Base-by-base conservation (phyloP, 1,140 invertebrate species). In the Drosophila athabasca region DNA sequence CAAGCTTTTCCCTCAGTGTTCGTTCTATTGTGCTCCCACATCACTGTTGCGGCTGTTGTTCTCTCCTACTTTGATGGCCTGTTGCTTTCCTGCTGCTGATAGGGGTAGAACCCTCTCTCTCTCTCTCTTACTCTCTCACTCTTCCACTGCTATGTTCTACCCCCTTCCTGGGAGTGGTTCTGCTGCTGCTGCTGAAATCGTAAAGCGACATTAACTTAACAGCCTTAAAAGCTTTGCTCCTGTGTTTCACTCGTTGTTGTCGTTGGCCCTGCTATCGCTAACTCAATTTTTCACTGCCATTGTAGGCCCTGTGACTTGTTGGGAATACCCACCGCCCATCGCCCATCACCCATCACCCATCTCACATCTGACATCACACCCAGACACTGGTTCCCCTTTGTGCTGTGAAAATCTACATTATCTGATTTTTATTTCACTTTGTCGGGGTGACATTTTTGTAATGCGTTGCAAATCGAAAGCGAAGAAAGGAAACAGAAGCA, bases 381-480 rank as follows among this genome's bases (percentile, higher is more conserved):
- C 35, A 8, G 11, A n/a, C 7, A 9, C 13, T 11, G 6, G 0
- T 6, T n/a, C 1, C 61, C 49, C 62, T 55, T 68, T 44, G 61
- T 45, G 54, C 51, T 68, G 66, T 67, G 72, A 68, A 76, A 85
- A 76, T 73, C 68, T 46, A 81, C 64, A 87, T 84, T 84, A 81
- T 77, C 78, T 77, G 82, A 74, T 69, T 76, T 74, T 66, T 67
- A 70, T 73, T 76, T 84, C 72, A 60, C 76, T 84, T 85, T 83
- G 62, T 76, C 66, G 62, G 54, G 46, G 31, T 52, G 71, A 83
- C 80, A 76, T 84, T 80, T 39, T 73, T 72, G 77, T 84, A 87
- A 87, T 84, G 82, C 81, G 82, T 84, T 53, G 81, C 77, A 81
- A 84, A 84, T 84, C 77, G 82, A 81, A 87, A 84, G 60, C 44